Percentiles rank a stretch among this genome's conserved stretches.
Evolutionary conservation across 2,113 vertebrate species (phyloP).

Genomic region (Mesitornis unicolor): DNA sequence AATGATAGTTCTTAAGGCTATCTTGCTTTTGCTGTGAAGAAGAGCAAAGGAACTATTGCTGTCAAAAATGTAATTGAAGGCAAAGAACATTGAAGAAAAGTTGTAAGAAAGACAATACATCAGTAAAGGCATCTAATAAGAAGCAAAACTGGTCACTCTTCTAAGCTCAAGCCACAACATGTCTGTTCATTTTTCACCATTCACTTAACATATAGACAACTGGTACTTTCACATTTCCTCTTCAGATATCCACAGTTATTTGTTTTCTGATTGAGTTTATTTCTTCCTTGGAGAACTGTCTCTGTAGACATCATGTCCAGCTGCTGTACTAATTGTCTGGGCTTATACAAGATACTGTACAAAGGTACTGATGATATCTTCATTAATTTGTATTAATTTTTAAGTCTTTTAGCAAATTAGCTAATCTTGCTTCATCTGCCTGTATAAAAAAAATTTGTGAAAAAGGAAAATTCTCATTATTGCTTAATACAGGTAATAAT

Average conservation of each 20-base stretch:
- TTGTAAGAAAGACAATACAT: not conserved
- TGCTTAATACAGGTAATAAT: not conserved
- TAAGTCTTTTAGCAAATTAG: not conserved
- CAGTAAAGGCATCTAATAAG: not conserved
- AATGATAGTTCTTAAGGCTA: not conserved
- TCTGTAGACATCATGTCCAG: not conserved
- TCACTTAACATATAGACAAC: not conserved
- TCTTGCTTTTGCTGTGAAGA: not conserved
- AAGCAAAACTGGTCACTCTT: not conserved
- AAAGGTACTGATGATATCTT: not conserved
- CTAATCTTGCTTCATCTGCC: not conserved
- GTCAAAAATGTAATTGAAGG: not conserved
- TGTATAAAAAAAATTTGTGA: not conserved
- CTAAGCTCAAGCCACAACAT: not conserved
- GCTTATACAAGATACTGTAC: not conserved
- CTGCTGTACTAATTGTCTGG: not conserved
- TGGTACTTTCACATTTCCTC: not conserved
- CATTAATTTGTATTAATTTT: not conserved
- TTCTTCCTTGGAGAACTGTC: not conserved
- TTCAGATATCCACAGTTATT: not conserved
- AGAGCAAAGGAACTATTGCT: not conserved
- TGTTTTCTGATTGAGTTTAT: not conserved
- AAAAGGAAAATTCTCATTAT: not conserved
- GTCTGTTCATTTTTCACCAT: not conserved
- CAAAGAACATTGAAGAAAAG: not conserved